Conservation (phyloP, 1,140 invertebrate genomes). For the Tenebrio molitor region DNA sequence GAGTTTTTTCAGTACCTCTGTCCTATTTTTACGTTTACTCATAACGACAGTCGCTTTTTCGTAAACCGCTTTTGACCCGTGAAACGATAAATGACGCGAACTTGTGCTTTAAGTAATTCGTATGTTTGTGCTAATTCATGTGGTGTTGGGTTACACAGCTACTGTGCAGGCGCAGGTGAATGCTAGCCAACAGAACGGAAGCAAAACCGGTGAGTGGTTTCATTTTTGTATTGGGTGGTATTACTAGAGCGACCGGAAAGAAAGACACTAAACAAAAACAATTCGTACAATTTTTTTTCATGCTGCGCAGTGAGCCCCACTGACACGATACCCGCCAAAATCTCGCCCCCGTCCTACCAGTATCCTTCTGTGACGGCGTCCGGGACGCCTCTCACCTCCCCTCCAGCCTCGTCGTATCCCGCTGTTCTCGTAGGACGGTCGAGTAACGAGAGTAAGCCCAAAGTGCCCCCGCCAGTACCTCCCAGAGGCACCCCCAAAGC, state of each 20-base stretch:
- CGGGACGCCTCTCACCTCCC: slow-evolving; percentile 71
- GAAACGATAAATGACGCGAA: neutral
- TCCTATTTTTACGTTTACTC: neutral
- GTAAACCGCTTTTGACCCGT: neutral
- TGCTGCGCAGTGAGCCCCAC: slow-evolving; percentile 57
- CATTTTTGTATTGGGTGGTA: slow-evolving; percentile 8
- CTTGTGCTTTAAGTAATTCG: slow-evolving; percentile 20
- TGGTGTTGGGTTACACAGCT: slow-evolving; percentile 58
- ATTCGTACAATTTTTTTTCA: slow-evolving; percentile 49
- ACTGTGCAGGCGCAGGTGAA: slow-evolving; percentile 59
- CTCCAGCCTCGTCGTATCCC: slow-evolving; percentile 69
- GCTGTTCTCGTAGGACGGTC: slow-evolving; percentile 68
- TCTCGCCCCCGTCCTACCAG: slow-evolving; percentile 61
- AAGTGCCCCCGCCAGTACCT: slow-evolving; percentile 84
- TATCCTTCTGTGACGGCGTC: slow-evolving; percentile 66
- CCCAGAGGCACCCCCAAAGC: slow-evolving; percentile 81
- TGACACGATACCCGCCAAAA: slow-evolving; percentile 54
- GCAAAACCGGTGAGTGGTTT: slow-evolving; percentile 64
- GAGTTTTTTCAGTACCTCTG: neutral
- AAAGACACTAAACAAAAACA: neutral
- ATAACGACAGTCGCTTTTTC: slow-evolving; percentile 15
- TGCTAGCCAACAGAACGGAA: slow-evolving; percentile 64
- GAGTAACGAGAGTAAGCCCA: slow-evolving; percentile 71
- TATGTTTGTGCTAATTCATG: slow-evolving; percentile 51
- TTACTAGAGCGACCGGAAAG: neutral